Conservation (phyloP, 2,797 vertebrate species). For the Morelia viridis region DNA sequence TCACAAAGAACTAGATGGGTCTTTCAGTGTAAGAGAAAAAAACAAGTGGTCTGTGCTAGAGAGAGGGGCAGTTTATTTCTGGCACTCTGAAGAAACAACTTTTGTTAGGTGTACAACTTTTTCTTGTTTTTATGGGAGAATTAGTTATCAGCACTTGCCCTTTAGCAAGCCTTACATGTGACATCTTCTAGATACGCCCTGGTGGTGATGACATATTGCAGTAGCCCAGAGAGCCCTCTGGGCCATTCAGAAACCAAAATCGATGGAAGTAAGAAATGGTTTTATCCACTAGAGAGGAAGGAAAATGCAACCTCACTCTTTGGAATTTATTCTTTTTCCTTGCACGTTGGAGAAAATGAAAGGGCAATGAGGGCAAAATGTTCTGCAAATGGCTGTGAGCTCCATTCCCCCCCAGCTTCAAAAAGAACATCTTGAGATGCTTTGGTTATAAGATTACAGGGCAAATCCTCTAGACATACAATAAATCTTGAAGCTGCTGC, state of each 20-base stretch:
- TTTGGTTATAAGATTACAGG: conserved; percentile 43
- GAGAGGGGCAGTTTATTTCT: neutral
- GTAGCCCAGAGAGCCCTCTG: neutral
- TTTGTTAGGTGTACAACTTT: neutral
- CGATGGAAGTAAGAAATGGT: conserved; percentile 33
- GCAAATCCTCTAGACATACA: conserved; percentile 47
- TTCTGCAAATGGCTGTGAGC: conserved; percentile 29
- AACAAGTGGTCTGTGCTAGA: neutral
- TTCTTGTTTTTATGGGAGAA: neutral
- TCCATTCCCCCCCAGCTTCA: conserved; percentile 3
- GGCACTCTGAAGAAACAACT: neutral
- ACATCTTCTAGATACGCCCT: neutral
- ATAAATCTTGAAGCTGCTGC: conserved; percentile 45
- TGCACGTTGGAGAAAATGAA: conserved; percentile 36
- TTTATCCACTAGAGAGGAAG: conserved; percentile 26
- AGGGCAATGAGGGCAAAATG: conserved; percentile 39
- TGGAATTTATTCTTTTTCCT: conserved; percentile 46
- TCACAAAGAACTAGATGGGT: no score
- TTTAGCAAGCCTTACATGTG: conserved; percentile 16
- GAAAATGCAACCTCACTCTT: conserved; percentile 27
- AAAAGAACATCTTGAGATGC: neutral
- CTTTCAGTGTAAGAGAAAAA: neutral
- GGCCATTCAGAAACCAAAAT: conserved; percentile 38
- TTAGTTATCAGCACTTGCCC: conserved; percentile 13
- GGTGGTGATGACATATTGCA: neutral